Percentiles rank a stretch among this genome's conserved stretches.
These are phyloP conservation scores for Melanitta fusca DNA, from an alignment of 2,797 vertebrate genomes.

Conservation along the genomic window DNA sequence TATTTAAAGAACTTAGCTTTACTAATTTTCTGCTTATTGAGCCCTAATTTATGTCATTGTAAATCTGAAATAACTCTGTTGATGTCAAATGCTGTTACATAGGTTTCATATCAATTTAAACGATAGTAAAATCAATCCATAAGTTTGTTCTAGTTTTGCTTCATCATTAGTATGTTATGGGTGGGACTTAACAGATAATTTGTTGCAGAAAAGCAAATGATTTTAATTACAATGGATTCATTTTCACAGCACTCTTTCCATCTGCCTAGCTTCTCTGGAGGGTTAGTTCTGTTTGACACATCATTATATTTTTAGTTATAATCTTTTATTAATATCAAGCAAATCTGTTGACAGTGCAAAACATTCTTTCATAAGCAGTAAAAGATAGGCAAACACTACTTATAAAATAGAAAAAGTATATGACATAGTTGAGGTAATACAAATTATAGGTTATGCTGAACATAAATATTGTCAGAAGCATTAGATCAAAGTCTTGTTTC, in stretches of 20 bases:
- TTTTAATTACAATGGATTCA: constrained; percentile 45
- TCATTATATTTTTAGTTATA: constrained; percentile 70
- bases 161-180: neutral
- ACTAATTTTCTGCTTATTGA: neutral
- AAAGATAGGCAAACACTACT: constrained; percentile 13
- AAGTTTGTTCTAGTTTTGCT: neutral
- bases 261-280: constrained; percentile 55
- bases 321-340: constrained; percentile 68
- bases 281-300: constrained; percentile 57
- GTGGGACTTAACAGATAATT: neutral
- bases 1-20: neutral
- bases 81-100: neutral
- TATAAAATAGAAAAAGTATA: constrained; percentile 19
- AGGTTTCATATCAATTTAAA: neutral
- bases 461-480: constrained; percentile 52
- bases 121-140: neutral
- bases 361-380: constrained; percentile 22
- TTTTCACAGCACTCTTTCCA: constrained; percentile 34
- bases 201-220: neutral
- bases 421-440: constrained; percentile 45
- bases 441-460: constrained; percentile 57
- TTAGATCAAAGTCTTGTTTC: constrained; percentile 57
- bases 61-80: neutral
- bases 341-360: constrained; percentile 63
- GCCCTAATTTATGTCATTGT: neutral